Conservation (phyloP, 1,140 invertebrate species). For the Zaprionus ornatus region DNA sequence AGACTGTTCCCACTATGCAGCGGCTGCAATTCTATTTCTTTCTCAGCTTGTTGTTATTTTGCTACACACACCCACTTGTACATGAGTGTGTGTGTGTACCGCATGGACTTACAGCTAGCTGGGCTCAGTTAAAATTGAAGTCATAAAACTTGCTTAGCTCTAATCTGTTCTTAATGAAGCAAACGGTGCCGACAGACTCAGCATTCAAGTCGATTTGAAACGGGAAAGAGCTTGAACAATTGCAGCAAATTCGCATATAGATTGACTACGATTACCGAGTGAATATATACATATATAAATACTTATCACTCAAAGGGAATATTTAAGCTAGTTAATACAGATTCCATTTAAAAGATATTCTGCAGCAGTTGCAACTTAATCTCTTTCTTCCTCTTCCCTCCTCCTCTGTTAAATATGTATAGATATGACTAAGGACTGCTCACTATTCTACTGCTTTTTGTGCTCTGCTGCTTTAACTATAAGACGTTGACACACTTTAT, state of each 20-base stretch:
- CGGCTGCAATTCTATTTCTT: constrained; percentile 17
- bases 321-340: background rate
- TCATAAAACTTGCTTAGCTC: constrained; percentile 23
- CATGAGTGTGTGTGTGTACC: background rate
- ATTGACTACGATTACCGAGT: background rate
- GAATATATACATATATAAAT: background rate
- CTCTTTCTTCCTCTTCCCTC: background rate
- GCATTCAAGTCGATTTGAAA: background rate
- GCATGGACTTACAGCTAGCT: constrained; percentile 1
- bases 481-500: background rate
- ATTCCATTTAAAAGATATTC: background rate
- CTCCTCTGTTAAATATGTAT: background rate
- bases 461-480: background rate
- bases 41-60: constrained; percentile 1
- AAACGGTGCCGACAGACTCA: background rate
- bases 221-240: background rate
- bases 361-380: background rate
- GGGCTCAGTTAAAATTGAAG: constrained; percentile 21
- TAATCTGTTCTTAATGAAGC: constrained; percentile 20
- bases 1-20: constrained; percentile 42
- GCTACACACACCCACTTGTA: background rate
- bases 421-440: background rate
- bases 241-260: background rate
- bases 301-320: background rate
- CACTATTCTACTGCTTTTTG: no score